A percentile compares a stretch with the other conserved stretches of the same genome.
phyloP scores from a whole-genome alignment of 1,140 invertebrate genomes.

The Nylanderia fulva region DNA sequence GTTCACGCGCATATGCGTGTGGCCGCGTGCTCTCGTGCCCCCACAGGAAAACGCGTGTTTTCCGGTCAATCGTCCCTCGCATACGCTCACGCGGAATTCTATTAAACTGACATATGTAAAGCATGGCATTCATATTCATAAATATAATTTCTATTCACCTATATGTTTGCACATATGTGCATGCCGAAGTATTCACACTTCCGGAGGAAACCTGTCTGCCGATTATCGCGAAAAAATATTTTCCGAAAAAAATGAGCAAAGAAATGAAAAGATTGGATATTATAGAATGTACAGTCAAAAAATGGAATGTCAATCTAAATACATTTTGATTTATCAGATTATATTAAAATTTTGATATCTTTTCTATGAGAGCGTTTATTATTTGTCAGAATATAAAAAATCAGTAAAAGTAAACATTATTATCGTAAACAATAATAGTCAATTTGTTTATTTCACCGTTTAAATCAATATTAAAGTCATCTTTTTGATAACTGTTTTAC shows the following conservation, averaged over 20 bases:
- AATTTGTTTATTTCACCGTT: no score
- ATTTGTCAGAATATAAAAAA: no score
- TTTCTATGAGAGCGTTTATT: no score
- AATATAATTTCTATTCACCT: conserved; percentile 27
- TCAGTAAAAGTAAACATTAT: no score
- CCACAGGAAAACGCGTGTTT: conserved; percentile 43
- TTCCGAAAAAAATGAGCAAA: not conserved
- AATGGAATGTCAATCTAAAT: no score
- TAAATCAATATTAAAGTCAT: no score
- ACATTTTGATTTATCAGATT: no score
- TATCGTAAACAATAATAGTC: no score
- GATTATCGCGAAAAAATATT: not conserved
- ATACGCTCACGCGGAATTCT: conserved; percentile 20
- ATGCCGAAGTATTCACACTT: conserved; percentile 9
- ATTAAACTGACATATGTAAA: not conserved
- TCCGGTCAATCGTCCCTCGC: conserved; percentile 51
- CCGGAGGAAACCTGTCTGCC: conserved; percentile 59
- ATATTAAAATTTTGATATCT: no score
- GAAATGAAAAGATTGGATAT: not conserved
- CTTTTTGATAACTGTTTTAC: no score
- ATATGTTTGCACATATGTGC: conserved; percentile 31
- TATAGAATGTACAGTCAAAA: not conserved
- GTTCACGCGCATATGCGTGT: conserved; percentile 41
- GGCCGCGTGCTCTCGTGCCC: conserved; percentile 39
- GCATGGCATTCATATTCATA: not conserved